These are phyloP conservation scores for Drosophila atripex DNA, from an alignment of 2,888 invertebrate species.

Conservation along the genomic window DNA sequence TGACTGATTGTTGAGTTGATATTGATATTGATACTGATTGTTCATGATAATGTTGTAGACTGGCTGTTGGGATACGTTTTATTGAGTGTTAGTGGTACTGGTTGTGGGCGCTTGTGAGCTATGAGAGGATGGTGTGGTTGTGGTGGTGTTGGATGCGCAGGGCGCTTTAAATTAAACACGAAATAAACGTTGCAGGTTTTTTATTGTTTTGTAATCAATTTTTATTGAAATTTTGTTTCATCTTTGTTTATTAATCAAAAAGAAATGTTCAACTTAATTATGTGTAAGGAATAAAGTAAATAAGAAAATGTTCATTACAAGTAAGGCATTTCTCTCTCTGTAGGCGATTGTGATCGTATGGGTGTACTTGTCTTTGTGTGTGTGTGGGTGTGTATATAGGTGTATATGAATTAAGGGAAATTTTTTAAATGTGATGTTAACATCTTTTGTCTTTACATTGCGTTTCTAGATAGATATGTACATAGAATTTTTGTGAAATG, in stretches of 20 bases:
- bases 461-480: conserved; percentile 41
- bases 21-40: conserved; percentile 60
- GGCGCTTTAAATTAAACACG: conserved; percentile 42
- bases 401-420: conserved; percentile 36
- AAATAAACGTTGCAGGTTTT: conserved; percentile 26
- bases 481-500: conserved; percentile 44
- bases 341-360: conserved; percentile 31
- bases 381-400: conserved; percentile 29
- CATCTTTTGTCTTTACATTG: conserved; percentile 48
- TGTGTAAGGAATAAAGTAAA: conserved; percentile 56
- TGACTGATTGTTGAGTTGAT: conserved; percentile 47
- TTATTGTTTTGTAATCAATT: conserved; percentile 47
- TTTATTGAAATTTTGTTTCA: conserved; percentile 60
- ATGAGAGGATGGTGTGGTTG: conserved; percentile 28
- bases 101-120: conserved; percentile 28
- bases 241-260: conserved; percentile 56
- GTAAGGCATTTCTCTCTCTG: conserved; percentile 53
- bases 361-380: conserved; percentile 23
- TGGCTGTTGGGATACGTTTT: conserved; percentile 49
- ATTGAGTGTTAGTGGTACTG: conserved; percentile 46
- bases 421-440: conserved; percentile 60
- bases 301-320: conserved; percentile 54
- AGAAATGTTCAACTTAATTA: conserved; percentile 54
- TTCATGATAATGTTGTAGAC: conserved; percentile 72
- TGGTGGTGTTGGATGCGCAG: conserved; percentile 30